These are phyloP conservation scores for Perca flavescens DNA, from an alignment of 2,113 vertebrate genomes.

Conservation along the genomic window DNA sequence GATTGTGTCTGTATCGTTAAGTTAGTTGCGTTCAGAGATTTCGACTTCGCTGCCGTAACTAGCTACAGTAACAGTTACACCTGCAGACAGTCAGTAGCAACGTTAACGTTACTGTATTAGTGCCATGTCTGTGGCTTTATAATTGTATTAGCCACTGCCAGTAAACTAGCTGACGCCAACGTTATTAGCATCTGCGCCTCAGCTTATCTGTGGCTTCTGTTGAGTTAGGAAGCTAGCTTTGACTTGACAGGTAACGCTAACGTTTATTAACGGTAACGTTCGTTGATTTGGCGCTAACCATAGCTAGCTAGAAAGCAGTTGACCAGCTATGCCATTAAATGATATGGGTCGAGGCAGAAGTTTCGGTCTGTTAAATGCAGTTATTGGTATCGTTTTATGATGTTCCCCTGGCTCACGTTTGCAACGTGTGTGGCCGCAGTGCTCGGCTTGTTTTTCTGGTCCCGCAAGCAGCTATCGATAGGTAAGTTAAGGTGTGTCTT, in stretches of 20 bases:
- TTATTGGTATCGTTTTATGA: neutral
- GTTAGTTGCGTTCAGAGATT: neutral
- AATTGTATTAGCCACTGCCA: conserved; percentile 23
- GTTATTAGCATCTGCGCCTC: conserved; percentile 16
- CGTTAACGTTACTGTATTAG: neutral
- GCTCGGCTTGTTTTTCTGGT: conserved; percentile 83
- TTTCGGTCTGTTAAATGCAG: neutral
- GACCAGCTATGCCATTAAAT: neutral
- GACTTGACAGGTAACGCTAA: conserved; percentile 1
- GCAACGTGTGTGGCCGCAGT: conserved; percentile 26
- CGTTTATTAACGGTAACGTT: neutral
- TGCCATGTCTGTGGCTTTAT: neutral
- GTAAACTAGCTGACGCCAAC: conserved; percentile 31
- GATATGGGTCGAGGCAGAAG: neutral
- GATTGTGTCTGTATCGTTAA: neutral
- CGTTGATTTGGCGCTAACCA: neutral
- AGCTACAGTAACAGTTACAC: neutral
- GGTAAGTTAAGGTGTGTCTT: conserved; percentile 68
- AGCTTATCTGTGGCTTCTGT: neutral
- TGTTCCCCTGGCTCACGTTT: conserved; percentile 40
- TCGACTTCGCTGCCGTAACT: neutral
- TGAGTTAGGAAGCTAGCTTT: conserved; percentile 7
- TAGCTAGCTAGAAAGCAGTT: neutral
- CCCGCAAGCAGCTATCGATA: conserved; percentile 59
- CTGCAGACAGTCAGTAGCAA: neutral